Evolutionary conservation across 2,113 vertebrate genomes (phyloP), one percentile per base, ranked within the genome.

Genomic region (Amblyornis subalaris): DNA sequence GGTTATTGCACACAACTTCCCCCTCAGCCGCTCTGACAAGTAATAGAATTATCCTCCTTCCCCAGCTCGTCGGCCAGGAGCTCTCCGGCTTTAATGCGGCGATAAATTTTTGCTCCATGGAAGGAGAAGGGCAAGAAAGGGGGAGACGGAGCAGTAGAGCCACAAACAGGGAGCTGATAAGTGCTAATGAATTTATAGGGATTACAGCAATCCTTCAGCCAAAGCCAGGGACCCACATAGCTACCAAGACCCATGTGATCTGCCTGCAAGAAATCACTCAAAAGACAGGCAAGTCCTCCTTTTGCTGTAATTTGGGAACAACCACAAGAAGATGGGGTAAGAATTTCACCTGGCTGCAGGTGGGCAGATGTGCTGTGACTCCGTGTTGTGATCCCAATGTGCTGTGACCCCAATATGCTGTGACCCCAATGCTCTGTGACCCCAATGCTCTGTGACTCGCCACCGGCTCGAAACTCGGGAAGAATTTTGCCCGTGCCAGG

Each of bases 11-110:
- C 44, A 89, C 88, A 77, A 60, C 83, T 88, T 95, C 67, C 65
- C 71, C 45, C 57, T 93, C 60, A 88, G 36, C 72, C 36, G 19
- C 79, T 77, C 69, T 93, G 92, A 66, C 47, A 53, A 74, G 90
- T 71, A 93, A 95, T 67, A 53, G 75, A 96, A 95, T 95, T 91
- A 95, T 90, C 79, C 91, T 96, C 72, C 85, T 85, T 94, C 69
- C 64, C 55, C 75, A 79, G 71, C 85, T 93, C 64, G 7, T 93
- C 9, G 0, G 38, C 75, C 6, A 26, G 72, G 55, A 89, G 66
- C 85, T 89, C 66, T 82, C 48, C 0, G 0, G 71, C 93, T 90
- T 94, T 96, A 95, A 93, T 93, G 69, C 85, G 65, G 69, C 10
- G 1, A 92, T 92, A 81, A 90, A 95, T 97, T 87, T 85, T 53